Percentiles rank a stretch among this genome's conserved stretches.
phyloP scores from a whole-genome alignment of 2,113 vertebrate genomes.

The Osmerus eperlanus region DNA sequence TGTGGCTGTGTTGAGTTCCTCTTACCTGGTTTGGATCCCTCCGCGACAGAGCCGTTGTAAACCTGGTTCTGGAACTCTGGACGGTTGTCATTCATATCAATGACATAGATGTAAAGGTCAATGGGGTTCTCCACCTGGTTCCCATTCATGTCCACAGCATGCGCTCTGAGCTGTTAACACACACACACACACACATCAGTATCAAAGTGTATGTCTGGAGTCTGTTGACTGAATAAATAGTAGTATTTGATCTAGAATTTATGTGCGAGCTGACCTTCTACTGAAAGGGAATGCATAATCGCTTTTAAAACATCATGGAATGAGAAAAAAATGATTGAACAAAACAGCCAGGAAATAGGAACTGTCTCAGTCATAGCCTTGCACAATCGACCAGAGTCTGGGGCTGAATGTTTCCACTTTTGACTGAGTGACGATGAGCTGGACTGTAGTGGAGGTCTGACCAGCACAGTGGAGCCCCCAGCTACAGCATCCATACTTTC shows the following conservation, averaged over 20 bases:
- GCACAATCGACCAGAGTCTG: conserved; percentile 17
- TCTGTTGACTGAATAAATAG: too few relatives aligned
- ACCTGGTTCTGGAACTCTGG: conserved; percentile 94
- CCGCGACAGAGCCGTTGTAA: conserved; percentile 95
- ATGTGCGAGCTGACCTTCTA: conserved; percentile 12
- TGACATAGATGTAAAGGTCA: conserved; percentile 97
- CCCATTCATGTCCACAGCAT: conserved; percentile 97
- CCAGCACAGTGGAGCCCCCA: conserved; percentile 21
- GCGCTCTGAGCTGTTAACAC: conserved; percentile 84
- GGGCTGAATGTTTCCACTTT: conserved; percentile 39
- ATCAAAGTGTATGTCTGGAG: too few relatives aligned
- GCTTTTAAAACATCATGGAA: conserved; percentile 44
- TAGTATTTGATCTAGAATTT: too few relatives aligned
- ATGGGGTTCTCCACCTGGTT: conserved; percentile 99
- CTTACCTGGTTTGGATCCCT: conserved; percentile 95
- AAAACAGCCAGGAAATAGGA: background rate
- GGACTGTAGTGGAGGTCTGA: conserved; percentile 40
- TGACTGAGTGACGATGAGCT: conserved; percentile 45
- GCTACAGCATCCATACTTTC: conserved; percentile 33
- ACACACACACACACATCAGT: conserved; percentile 4
- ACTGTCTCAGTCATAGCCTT: conserved; percentile 4
- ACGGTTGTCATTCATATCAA: conserved; percentile 99
- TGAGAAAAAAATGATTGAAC: conserved; percentile 33
- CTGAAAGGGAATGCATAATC: conserved; percentile 34
- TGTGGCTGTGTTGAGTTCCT: background rate